Base-by-base conservation (phyloP, 2,888 invertebrate species). In the Ophioninae sp. region DNA sequence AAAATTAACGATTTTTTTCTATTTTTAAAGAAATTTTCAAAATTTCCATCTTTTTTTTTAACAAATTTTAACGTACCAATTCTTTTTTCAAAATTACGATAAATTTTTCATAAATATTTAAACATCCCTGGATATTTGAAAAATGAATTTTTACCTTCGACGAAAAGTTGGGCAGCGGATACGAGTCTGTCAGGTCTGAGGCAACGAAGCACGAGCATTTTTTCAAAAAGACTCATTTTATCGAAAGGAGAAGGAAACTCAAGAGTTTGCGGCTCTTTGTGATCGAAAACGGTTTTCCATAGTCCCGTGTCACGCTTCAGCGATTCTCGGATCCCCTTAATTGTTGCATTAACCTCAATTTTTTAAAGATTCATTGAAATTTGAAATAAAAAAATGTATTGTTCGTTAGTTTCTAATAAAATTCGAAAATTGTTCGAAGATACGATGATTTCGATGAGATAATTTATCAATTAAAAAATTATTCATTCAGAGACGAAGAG, bases 141-240 rank as follows among this genome's bases (percentile, higher is more conserved):
- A 64, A 17, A 65, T 72, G 56, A 56, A 3, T 30, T 30, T 56
- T n/a, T 93, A 95, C 95, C 93, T 93, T 94, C 92, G 2, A 97
- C 96, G 91, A 96, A 97, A 84, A 94, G 93, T 92, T 96, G 96
- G 76, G 96, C 96, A 61, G 95, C 97, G 6, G 96, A 96, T 76
- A 96, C 95, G 93, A 98, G 95, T 95, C 98, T 99, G 92, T 99
- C 98, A 41, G 96, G 95, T 67, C 98, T 94, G 88, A 99, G 94
- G 87, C 97, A 97, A 44, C 98, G 95, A 10, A 98, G 92, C 2
- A 98, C 93, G 86, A 97, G 93, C 90, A 98, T 93, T 93, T 95
- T 96, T 94, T 98, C 96, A 92, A 99, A 97, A 7, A 93, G 88
- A 67, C 93, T 93, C 20, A 97, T 93, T 74, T 95, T 95, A 50